These are phyloP conservation scores for Neuroterus valhalla DNA, from an alignment of 1,140 invertebrate genomes.

Conservation along the genomic window DNA sequence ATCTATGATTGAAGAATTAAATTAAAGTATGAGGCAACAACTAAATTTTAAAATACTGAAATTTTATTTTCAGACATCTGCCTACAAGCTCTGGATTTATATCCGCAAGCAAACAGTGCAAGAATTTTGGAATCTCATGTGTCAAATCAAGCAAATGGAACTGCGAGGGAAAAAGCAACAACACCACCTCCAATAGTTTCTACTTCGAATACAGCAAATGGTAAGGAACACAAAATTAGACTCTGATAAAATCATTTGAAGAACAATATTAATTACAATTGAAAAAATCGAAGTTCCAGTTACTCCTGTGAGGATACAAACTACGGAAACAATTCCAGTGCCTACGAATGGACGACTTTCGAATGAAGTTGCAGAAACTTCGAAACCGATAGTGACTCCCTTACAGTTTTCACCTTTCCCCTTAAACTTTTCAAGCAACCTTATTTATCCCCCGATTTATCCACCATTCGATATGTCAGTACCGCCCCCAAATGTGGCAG, in stretches of 20 bases:
- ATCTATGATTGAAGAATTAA: too few species aligned
- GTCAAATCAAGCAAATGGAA: neutral
- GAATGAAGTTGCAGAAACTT: neutral
- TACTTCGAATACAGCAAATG: neutral
- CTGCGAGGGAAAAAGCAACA: neutral
- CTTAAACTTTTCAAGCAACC: conserved; percentile 8
- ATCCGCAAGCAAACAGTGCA: conserved; percentile 17
- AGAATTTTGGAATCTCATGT: neutral
- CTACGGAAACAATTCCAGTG: conserved; percentile 11
- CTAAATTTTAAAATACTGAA: neutral
- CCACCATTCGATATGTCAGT: conserved; percentile 4
- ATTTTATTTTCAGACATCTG: conserved; percentile 39
- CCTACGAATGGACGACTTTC: conserved; percentile 4
- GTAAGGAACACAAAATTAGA: neutral
- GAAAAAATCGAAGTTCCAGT: neutral
- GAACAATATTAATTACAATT: too few species aligned
- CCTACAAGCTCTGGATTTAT: conserved; percentile 40
- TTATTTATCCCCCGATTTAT: neutral
- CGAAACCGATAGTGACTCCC: neutral
- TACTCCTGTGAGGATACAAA: neutral
- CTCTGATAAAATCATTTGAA: too few species aligned
- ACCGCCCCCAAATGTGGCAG: neutral
- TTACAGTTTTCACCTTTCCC: neutral
- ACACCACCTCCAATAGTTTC: conserved; percentile 2
- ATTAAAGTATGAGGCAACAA: neutral